These are phyloP conservation scores for Agrilus cyanescens DNA, from an alignment of 2,888 invertebrate genomes.

Conservation along the genomic window DNA sequence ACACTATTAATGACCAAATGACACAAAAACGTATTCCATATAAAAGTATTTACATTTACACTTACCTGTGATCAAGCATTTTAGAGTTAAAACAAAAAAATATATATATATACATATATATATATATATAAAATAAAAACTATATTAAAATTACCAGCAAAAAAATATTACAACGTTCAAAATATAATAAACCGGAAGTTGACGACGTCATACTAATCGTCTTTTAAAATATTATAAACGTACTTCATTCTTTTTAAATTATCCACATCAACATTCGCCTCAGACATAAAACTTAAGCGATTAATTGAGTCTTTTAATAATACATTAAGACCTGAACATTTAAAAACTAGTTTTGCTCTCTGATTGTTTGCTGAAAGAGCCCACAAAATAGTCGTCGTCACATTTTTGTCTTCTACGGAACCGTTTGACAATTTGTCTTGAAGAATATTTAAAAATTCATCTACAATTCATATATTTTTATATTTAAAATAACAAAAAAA, in stretches of 20 bases:
- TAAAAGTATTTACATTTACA: neutral
- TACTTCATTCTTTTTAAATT: slow-evolving; percentile 26
- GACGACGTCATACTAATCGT: slow-evolving; percentile 7
- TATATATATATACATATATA: neutral
- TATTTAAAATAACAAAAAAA: neutral
- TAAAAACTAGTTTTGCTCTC: slow-evolving; percentile 47
- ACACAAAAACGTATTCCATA: neutral
- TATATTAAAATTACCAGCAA: neutral
- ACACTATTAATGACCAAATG: no score
- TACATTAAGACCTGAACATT: slow-evolving; percentile 37
- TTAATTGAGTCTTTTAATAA: slow-evolving; percentile 38
- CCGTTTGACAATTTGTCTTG: slow-evolving; percentile 35
- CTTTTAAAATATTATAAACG: slow-evolving; percentile 27
- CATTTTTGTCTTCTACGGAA: slow-evolving; percentile 35
- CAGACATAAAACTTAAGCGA: slow-evolving; percentile 29
- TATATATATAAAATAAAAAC: neutral
- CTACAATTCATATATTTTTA: slow-evolving; percentile 31
- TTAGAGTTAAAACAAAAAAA: neutral
- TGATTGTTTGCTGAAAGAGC: slow-evolving; percentile 57
- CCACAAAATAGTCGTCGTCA: slow-evolving; percentile 48
- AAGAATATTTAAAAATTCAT: slow-evolving; percentile 39
- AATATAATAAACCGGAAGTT: no score
- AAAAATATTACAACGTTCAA: no score
- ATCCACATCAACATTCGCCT: slow-evolving; percentile 24
- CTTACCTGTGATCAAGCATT: neutral